Percentiles rank a stretch among this genome's conserved stretches.
Evolutionary conservation across 2,888 invertebrate species (phyloP).

Genomic region (Iselma pallidipennis): DNA sequence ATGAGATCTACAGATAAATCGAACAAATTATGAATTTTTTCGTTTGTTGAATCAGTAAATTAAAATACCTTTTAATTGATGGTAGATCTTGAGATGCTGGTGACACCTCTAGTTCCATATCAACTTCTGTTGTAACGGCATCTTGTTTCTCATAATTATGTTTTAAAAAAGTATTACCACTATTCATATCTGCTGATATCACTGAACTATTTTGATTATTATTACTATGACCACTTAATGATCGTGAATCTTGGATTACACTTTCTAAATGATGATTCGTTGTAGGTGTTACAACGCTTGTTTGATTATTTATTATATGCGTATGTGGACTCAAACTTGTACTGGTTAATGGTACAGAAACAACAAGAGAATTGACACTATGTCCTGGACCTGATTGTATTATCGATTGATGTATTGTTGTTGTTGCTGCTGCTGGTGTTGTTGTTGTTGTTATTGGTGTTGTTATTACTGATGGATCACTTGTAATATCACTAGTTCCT

Average conservation of each 20-base stretch:
- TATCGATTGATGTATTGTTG: conserved; percentile 23
- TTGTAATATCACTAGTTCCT: conserved; percentile 17
- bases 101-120: conserved; percentile 54
- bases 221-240: conserved; percentile 40
- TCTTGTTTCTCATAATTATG: conserved; percentile 62
- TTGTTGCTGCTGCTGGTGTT: conserved; percentile 29
- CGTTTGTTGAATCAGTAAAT: conserved; percentile 52
- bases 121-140: conserved; percentile 49
- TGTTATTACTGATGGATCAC: conserved; percentile 24
- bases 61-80: conserved; percentile 29
- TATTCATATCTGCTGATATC: conserved; percentile 54
- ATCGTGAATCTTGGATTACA: conserved; percentile 1
- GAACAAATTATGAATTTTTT: conserved; percentile 10
- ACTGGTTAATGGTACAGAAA: conserved; percentile 66
- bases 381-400: conserved; percentile 21
- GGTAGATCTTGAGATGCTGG: conserved; percentile 22
- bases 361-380: conserved; percentile 58
- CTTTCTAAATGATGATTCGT: conserved; percentile 16
- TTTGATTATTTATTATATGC: conserved; percentile 48
- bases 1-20: conserved; percentile 38
- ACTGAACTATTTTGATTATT: conserved; percentile 37
- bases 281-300: conserved; percentile 37
- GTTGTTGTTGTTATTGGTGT: conserved; percentile 30
- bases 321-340: conserved; percentile 54
- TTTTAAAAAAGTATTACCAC: conserved; percentile 56